Evolutionary conservation across 2,797 vertebrate genomes (phyloP).

Genomic region (Melanotaenia maccullochi): DNA sequence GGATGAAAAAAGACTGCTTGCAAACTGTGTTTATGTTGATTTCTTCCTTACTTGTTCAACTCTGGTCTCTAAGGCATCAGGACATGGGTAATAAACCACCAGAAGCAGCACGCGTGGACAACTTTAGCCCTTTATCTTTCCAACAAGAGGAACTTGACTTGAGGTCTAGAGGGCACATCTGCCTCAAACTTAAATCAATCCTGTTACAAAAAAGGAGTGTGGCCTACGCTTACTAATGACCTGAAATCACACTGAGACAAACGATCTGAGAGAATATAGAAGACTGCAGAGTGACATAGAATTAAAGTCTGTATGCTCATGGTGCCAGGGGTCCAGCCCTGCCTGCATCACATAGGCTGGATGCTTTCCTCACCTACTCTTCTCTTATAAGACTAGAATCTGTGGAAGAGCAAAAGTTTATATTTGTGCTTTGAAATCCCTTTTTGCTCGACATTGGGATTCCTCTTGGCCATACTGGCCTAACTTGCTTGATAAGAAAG

Average conservation of each 20-base stretch:
- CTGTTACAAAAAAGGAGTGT: conserved; percentile 45
- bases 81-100: conserved; percentile 67
- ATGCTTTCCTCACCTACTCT: not conserved
- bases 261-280: conserved; percentile 6
- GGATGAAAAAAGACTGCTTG: conserved; percentile 44
- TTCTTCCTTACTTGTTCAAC: conserved; percentile 44
- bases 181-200: conserved; percentile 60
- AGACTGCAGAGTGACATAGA: not conserved
- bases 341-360: not conserved
- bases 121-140: conserved; percentile 60
- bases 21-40: conserved; percentile 34
- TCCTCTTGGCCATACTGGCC: not conserved
- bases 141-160: conserved; percentile 62
- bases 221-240: conserved; percentile 38
- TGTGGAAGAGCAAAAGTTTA: not conserved
- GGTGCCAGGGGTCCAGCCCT: conserved; percentile 2
- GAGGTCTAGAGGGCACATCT: conserved; percentile 64
- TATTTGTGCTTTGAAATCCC: not conserved
- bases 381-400: not conserved
- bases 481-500: not conserved
- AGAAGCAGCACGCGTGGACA: conserved; percentile 60
- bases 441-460: not conserved
- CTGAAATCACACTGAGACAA: conserved; percentile 23
- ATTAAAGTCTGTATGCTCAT: not conserved
- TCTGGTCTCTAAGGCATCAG: conserved; percentile 40